Evolutionary conservation across 2,888 invertebrate species (phyloP).

Genomic region (Eristalis arbustorum): DNA sequence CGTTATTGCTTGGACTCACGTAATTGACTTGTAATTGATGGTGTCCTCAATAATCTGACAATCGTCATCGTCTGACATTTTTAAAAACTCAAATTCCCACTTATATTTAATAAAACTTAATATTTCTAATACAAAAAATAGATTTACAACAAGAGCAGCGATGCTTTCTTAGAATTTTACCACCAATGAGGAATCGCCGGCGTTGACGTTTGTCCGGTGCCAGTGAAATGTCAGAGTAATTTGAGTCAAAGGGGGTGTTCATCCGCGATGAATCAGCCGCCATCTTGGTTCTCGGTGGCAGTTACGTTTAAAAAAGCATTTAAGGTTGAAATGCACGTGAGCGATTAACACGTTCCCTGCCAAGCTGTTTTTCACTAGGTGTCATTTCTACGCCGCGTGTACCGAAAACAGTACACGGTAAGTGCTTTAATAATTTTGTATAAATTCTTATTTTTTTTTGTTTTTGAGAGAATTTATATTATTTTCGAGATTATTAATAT

Average conservation of each 20-base stretch:
- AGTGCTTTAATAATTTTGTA: too few species aligned
- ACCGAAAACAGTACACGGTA: too few species aligned
- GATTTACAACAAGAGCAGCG: background rate
- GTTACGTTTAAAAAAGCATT: background rate
- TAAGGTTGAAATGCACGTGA: background rate
- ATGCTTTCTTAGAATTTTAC: background rate
- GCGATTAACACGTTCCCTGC: too few species aligned
- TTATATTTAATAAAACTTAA: slow-evolving; percentile 15
- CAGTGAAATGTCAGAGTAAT: slow-evolving; percentile 23
- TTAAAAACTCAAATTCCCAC: slow-evolving; percentile 10
- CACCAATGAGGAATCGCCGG: background rate
- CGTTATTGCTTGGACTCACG: slow-evolving; percentile 65
- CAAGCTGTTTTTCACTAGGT: too few species aligned
- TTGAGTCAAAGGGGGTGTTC: background rate
- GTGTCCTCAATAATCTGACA: slow-evolving; percentile 67
- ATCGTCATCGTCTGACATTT: slow-evolving; percentile 66
- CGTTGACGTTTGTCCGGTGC: background rate
- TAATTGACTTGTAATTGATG: slow-evolving; percentile 74
- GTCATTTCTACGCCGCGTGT: too few species aligned
- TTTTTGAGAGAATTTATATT: too few species aligned
- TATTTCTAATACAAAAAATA: slow-evolving; percentile 4
- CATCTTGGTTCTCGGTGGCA: background rate
- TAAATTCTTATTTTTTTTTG: too few species aligned
- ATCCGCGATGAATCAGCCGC: background rate
- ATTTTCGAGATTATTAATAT: too few species aligned